Evolutionary conservation across 2,113 vertebrate genomes (phyloP), one percentile per base, ranked within the genome.

Genomic region (Cichladusa arquata): DNA sequence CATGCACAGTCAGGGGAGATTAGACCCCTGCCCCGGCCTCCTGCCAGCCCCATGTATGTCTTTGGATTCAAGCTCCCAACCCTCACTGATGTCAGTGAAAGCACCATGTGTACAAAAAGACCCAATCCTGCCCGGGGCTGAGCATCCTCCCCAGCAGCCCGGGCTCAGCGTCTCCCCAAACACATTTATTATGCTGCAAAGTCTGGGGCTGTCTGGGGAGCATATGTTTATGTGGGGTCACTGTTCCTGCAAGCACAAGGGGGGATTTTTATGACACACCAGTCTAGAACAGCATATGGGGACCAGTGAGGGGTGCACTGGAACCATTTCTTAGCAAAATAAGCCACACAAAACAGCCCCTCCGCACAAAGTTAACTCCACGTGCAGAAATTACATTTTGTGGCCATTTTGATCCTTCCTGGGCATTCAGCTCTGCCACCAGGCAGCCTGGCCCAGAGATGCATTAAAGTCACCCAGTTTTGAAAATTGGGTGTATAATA

Each of bases 1-100:
- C 95, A 97, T 95, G 94, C 94, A 96, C 94, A 95, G 96, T 97
- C 95, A 96, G 96, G 94, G 92, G 91, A 97, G 96, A 94, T 97
- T 96, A 97, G 95, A 96, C 95, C 96, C 95, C 95, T 96, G 92
- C 95, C 96, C 94, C 93, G 95, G 96, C 93, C 95, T 97, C 93
- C 94, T 96, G 95, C 95, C 93, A 96, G 95, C 95, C 88, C 93
- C 94, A 96, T 95, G 95, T 95, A 95, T 96, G 95, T 95, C 94
- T 96, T 97, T 96, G 93, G 96, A 96, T 97, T 97, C 94, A 93
- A 94, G 92, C 94, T 97, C 88, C 29, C 1, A 96, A 92, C 94
- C 95, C 93, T 96, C 92, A 38, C 93, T 90, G 93, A 96, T 97
- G 94, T 90, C 90, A 50, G 82, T 94, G 95, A 97, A 97, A 97